phyloP scores from a whole-genome alignment of 2,797 vertebrate genomes.

The Vultur gryphus region DNA sequence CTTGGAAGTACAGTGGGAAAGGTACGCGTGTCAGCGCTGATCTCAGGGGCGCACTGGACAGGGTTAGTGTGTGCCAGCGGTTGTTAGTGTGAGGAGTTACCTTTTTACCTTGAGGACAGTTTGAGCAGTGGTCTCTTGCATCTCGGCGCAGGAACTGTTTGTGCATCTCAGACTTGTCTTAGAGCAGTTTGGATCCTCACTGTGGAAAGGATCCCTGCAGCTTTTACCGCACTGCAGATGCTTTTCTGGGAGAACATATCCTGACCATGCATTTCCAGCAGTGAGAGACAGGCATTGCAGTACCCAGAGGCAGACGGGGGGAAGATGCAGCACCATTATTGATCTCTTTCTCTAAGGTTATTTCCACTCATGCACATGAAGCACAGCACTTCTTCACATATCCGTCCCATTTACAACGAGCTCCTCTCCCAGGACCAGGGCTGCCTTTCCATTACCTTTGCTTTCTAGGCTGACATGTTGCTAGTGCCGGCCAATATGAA shows the following conservation, averaged over 20 bases:
- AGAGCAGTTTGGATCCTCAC: not conserved
- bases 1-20: not conserved
- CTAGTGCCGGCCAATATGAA: not conserved
- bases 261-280: not conserved
- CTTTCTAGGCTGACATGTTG: not conserved
- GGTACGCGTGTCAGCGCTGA: not conserved
- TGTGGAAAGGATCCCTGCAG: not conserved
- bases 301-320: not conserved
- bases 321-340: not conserved
- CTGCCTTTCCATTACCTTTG: not conserved
- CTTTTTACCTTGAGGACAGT: not conserved
- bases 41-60: rapidly evolving
- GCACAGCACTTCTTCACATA: not conserved
- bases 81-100: not conserved
- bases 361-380: not conserved
- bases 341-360: not conserved
- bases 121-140: not conserved
- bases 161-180: not conserved
- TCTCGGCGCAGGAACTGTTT: not conserved
- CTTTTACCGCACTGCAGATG: not conserved
- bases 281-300: not conserved
- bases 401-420: rapidly evolving
- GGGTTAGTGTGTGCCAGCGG: not conserved
- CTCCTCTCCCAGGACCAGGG: not conserved
- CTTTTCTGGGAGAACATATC: not conserved